Base-by-base conservation (phyloP, 2,113 vertebrate species). In the Hylia prasina region DNA sequence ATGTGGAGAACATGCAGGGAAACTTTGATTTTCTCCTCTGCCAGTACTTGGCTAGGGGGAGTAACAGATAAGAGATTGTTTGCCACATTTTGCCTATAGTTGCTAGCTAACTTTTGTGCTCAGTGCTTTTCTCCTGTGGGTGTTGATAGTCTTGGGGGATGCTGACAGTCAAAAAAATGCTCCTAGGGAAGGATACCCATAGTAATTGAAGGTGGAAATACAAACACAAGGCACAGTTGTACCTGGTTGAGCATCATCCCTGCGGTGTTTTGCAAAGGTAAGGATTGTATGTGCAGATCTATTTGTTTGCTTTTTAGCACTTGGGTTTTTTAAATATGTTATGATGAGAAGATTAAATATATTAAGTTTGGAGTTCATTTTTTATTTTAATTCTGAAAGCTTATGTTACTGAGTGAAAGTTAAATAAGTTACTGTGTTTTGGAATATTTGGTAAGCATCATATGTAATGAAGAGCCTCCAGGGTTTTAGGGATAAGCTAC, bases 401-500 rank as follows among this genome's bases (percentile, higher is more conserved):
- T 68, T 37, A 22, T 77, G 60, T 81, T 89, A 66, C 3, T 81
- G 64, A 90, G 68, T 63, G 72, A 58, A 94, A 94, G 77, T 91
- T 82, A 81, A 96, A 8, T 64, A 80, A 79, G 31, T 72, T 42
- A 39, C 22, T 27, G 24, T 87, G 48, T 64, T 89, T 79, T 53
- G 42, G 28, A 85, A 33, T 94, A 68, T 76, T 95, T 89, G 81
- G 82, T 91, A 95, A 89, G 69, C 65, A 57, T 93, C n/a, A 2
- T 91, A 82, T 69, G 48, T 87, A 44, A 57, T 87, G 19, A 85
- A 72, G 69, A 82, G 65, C 77, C 89, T 94, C 77, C 57, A 81
- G 93, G 92, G 90, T 81, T 94, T 90, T 73, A 90, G 69, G 71
- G 93, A 86, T 90, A 92, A 93, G 93, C 92, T 96, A 89, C 93